Base-by-base conservation (phyloP, 2,888 invertebrate genomes). In the Xestia c-nigrum region DNA sequence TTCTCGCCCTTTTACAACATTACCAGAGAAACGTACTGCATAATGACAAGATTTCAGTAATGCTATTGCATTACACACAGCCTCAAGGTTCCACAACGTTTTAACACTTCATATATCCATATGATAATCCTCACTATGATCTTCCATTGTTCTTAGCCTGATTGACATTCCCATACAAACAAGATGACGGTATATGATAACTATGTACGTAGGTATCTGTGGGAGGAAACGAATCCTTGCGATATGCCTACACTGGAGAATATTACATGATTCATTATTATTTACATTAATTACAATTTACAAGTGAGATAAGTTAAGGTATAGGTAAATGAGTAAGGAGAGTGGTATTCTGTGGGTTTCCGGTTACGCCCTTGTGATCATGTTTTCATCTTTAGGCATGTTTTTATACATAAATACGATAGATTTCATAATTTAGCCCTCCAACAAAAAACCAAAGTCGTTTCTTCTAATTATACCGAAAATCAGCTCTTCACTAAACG, bases 101-200 rank as follows among this genome's bases (percentile, higher is more conserved):
- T 70, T 70, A 73, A 77, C 64, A 74, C 69, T 65, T 84, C 63
- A 76, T 72, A 76, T 72, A 82, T 65, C 61, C 69, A 67, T 81
- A 84, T 71, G 66, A 80, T 74, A 78, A 72, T 77, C 67, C 76
- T 61, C 68, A 61, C 72, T 80, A 81, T 84, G 73, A 88, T 85
- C 78, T 70, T 71, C 65, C 80, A 88, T 87, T 87, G 89, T 87
- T 81, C 78, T 76, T n/a, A 38, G 57, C 19, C 9, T 81, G 75
- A 87, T 87, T 84, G 87, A 87, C 89, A 87, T 87, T 84, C 73
- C 76, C 76, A 78, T 85, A 80, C 78, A 88, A 74, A 72, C 47
- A 52, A 72, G 69, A 84, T 87, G 84, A 84, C 85, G 81, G 24
- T 76, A 40, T 65, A 10, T 67, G 80, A 79, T 85, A 81, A 73